Evolutionary conservation across 2,113 vertebrate genomes (phyloP), one percentile per base, ranked within the genome.

Genomic region (Cervus canadensis): DNA sequence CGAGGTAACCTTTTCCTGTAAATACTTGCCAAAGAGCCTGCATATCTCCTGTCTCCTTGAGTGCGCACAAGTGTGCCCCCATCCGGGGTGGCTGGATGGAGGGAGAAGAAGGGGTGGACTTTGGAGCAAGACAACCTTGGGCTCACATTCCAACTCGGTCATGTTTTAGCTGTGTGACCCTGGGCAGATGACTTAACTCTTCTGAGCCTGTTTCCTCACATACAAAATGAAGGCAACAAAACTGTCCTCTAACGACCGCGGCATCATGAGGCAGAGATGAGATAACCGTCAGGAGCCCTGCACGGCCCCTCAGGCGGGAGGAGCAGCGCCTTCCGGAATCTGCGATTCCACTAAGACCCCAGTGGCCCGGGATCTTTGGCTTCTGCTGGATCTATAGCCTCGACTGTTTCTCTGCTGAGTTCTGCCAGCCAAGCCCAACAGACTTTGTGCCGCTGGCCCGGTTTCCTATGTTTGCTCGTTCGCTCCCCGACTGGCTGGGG

Each of bases 351-450:
- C 5, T 6, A 36, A 67, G 87, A 92, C 23, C 91, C 93, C 81
- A 50, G 1, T 0, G 21, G 56, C 30, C 33, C 0, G 5, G 45
- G 67, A 40, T 74, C 23, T 76, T 13, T 17, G 89, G 95, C 62
- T 50, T 76, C 54, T 15, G 40, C 83, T 71, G 7, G 1, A 52
- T 89, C 96, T 64, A n/a, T 12, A 76, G 87, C 59, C 36, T 62
- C 17, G 16, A 54, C 85, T 82, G 83, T 87, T 89, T 71, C 86
- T 91, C 62, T 45, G 48, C 50, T 14, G 21, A 43, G 50, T 45
- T 86, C 60, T 78, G 83, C 74, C 94, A 64, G 87, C 87, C 97
- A 95, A 97, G 83, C n/a, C 95, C 95, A 97, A 95, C 52, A 97
- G 83, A 26, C 64, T 26, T 71, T 87, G 87, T 76, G 40, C 91